Base-by-base conservation (phyloP, 2,888 invertebrate genomes). In the Drosophila nigritarsus region DNA sequence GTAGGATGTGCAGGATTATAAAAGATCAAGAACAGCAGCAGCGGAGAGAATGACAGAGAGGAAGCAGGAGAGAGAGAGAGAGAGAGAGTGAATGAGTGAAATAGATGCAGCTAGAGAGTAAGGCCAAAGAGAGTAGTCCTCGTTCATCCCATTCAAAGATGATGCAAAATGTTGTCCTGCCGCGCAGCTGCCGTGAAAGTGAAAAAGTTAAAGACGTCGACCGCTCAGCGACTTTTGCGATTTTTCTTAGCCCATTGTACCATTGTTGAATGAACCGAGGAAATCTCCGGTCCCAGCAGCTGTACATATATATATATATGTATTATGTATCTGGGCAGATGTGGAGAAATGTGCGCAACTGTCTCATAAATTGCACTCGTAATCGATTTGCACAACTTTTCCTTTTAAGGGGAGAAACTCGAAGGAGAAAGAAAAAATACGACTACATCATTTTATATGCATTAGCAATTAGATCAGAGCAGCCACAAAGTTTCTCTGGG, bases 311-410 rank as follows among this genome's bases (percentile, higher is more conserved):
- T 62, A 58, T 62, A 40, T 50, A 30, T 29, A 42, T 55, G 24
- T 63, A 48, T 60, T 69, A 38, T 60, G 55, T 61, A 63, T 45
- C 60, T 58, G 58, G 34, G 49, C 64, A 81, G 74, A 73, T 77
- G 74, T 64, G 15, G 18, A 62, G 29, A 24, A 53, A 64, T n/a
- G 40, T 42, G 72, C 54, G 69, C 61, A 74, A 65, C 72, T 81
- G 87, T 83, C 89, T 72, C 87, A 89, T 85, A 87, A 89, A 85
- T 89, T 84, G 81, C 78, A 72, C 71, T 68, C 64, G 73, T 67
- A 69, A 88, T 82, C 69, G 78, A 75, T 78, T 80, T 72, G 71
- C 62, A 62, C 63, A 65, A 59, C 40, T 53, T 58, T 62, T 45
- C 15, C 51, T 27, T 38, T 36, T n/a, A 18, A 27, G 42, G 55